Evolutionary conservation across 2,113 vertebrate genomes (phyloP), one percentile per base, ranked within the genome.

Genomic region (Gymnocephalus cernua): DNA sequence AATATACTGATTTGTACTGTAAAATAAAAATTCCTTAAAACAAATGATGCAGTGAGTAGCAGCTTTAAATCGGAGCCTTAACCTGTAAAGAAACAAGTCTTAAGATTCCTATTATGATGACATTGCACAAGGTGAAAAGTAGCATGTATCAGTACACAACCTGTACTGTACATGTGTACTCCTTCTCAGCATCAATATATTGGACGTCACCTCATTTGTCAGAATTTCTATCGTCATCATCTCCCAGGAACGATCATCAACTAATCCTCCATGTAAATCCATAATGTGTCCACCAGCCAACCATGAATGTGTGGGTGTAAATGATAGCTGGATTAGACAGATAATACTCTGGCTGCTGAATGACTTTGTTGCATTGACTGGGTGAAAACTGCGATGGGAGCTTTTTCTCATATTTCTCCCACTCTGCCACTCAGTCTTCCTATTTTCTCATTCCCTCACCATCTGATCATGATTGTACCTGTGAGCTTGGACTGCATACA

Each of bases 321-420:
- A 82, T n/a, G 82, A 90, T 85, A 87, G 85, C 84, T 82, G 91
- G 88, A 91, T 91, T 87, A 91, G 80, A 21, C 74, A 74, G 77
- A 92, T 90, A 87, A 90, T 73, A 18, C 79, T 74, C 70, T 18
- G 69, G 70, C 74, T 90, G 80, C 66, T 65, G 87, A 79, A 84
- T 79, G 80, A 74, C 16, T 53, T 32, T 82, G 50, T 29, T 44
- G 57, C 54, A 76, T 79, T 77, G 54, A 85, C 77, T 66, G 84
- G 57, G 51, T 59, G 54, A 81, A 83, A 50, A 67, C 76, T 59
- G 79, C 35, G 18, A 74, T 67, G 21, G 53, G 82, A 86, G 71
- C 59, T 69, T 74, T 77, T 59, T 29, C 44, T 74, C 80, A 59
- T n/a, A 62, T 51, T 74, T 65, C 83, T 72, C 57, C 44, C 35